Base-by-base conservation (phyloP, 2,888 invertebrate species). In the Cosmia trapezina region DNA sequence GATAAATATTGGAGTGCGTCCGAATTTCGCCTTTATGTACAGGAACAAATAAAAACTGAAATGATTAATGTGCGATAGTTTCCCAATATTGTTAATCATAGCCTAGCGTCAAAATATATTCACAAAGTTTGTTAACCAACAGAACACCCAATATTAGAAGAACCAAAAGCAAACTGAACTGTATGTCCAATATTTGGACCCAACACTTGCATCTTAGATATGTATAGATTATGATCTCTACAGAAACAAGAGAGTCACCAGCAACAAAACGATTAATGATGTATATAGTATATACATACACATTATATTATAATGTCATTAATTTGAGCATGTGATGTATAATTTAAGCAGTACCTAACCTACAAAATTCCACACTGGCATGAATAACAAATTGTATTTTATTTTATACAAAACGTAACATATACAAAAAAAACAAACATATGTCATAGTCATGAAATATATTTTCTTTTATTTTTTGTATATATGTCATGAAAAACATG, bases 21-120 rank as follows among this genome's bases (percentile, higher is more conserved):
- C 19, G 14, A 63, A 63, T 54, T n/a, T 33, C 9, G 6, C 9
- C 63, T 54, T 63, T 54, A 63, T 33, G 54, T 19, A 63, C 63
- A 63, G 33, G n/a, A 63, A 28, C 17, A 19, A 49, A 62, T 12
- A 43, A 60, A 4, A 22, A 22, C 4, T 28, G 17, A 28, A 12
- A 49, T 49, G 0, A 63, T 14, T n/a, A 11, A 33, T 56, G 9
- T 9, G 63, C 54, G 54, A 33, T 56, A 63, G 33, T 63, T 63
- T 33, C 11, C 61, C 45, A 61, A 45, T 28, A 45, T 28, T 61
- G 28, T 61, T 45, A 61, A 45, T 61, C 5, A 45, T 62, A 28
- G 28, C 19, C 51, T 9, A 9, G 14, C 19, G 47, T 45, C 7
- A 45, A 43, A 28, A 45, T 45, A 62, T 12, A 45, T 62, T 43